Percentiles rank a stretch among this genome's conserved stretches.
phyloP scores from a whole-genome alignment of 2,113 vertebrate species.

The Sphaerodactylus townsendi region DNA sequence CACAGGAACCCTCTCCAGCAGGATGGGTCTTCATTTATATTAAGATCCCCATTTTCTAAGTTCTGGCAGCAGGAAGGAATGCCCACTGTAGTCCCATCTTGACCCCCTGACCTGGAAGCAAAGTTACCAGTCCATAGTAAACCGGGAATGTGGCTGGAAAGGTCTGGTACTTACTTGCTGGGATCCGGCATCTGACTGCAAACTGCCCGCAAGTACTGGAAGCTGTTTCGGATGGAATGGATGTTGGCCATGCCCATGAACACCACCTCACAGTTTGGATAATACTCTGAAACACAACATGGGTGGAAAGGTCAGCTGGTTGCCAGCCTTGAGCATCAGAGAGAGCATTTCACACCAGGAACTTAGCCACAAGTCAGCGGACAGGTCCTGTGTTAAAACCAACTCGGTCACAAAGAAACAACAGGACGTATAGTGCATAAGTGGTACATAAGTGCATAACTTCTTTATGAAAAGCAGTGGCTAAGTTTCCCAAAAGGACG shows the following conservation, averaged over 20 bases:
- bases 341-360: neutral
- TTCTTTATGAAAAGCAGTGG: neutral
- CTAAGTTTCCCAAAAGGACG: neutral
- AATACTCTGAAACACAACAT: slow-evolving; percentile 83
- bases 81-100: neutral
- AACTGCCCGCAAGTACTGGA: slow-evolving; percentile 93
- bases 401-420: neutral
- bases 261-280: slow-evolving; percentile 96
- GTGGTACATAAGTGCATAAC: neutral
- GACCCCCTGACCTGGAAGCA: neutral
- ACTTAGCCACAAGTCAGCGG: too few relatives aligned
- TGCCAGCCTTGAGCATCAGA: neutral
- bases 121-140: neutral
- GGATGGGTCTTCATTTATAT: neutral
- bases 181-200: slow-evolving; percentile 98
- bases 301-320: neutral
- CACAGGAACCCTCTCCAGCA: neutral
- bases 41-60: neutral
- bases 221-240: slow-evolving; percentile 97
- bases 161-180: slow-evolving; percentile 88
- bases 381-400: neutral
- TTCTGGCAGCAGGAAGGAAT: neutral
- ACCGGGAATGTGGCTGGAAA: neutral
- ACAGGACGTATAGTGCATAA: too few relatives aligned
- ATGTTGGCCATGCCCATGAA: slow-evolving; percentile 99